These are phyloP conservation scores for Siniperca chuatsi DNA, from an alignment of 2,113 vertebrate species.

Conservation along the genomic window DNA sequence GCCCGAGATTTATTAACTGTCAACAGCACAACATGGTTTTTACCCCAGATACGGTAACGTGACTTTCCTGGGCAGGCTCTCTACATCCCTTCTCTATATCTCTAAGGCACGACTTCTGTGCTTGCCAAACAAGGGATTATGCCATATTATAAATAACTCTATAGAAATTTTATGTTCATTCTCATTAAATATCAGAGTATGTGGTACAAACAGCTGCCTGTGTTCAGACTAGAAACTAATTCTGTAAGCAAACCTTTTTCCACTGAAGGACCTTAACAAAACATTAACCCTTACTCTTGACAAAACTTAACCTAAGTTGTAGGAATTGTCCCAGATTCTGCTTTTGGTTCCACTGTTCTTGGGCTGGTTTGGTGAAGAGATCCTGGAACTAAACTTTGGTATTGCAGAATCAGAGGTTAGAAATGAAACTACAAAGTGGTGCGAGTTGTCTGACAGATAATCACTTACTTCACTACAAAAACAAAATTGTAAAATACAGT, in stretches of 20 bases:
- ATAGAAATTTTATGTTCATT: not conserved
- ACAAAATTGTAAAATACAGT: not conserved
- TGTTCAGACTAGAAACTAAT: not conserved
- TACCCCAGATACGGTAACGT: conserved; percentile 26
- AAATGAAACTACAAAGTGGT: not conserved
- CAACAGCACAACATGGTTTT: conserved; percentile 30
- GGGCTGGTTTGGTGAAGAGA: not conserved
- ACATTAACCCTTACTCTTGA: not conserved
- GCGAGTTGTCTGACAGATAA: not conserved
- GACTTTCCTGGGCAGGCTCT: conserved; percentile 6
- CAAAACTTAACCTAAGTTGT: not conserved
- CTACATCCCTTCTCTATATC: not conserved
- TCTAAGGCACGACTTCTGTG: not conserved
- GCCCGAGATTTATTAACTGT: conserved; percentile 69
- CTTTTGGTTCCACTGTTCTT: not conserved
- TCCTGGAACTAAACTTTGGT: not conserved
- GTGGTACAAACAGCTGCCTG: not conserved
- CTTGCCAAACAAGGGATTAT: conserved; percentile 17
- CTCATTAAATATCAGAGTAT: not conserved
- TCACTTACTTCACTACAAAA: not conserved
- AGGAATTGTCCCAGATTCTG: not conserved
- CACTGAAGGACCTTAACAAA: not conserved
- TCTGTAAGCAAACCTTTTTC: not conserved
- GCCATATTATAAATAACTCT: conserved; percentile 4
- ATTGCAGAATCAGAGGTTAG: not conserved